Base-by-base conservation (phyloP, 1,140 invertebrate species). In the Aphelinus atriplicis region DNA sequence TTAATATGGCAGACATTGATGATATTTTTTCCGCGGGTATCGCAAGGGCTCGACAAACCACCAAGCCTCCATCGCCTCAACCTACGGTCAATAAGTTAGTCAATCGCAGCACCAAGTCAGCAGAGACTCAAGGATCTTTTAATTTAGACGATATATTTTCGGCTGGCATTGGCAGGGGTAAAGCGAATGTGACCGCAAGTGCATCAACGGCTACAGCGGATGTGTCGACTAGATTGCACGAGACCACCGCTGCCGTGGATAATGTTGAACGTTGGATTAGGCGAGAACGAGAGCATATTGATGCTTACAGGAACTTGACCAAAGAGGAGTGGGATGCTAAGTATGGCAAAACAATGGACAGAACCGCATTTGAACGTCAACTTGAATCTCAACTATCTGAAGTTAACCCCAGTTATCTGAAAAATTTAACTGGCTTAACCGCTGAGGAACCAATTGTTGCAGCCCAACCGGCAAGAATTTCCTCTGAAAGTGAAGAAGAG, bases 261-360 rank as follows among this genome's bases (percentile, higher is more conserved):
- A 61, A 69, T 5, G 75, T 77, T 2, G 78, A 77, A 55, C 50
- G 75, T 1, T 85, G 85, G 84, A 79, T 73, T 2, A 77, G 80
- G 4, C 85, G 84, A 58, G 79, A 81, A 50, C 77, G 75, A 0
- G 81, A 83, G 1, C 83, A 84, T 43, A 75, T 84, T 2, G 81
- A 86, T 10, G 77, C 80, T 0, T 88, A 82, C 48, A 77, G 86
- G 3, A 88, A 88, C 69, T 74, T 88, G 4, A 86, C 86, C 0
- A 88, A 86, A 68, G 86, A 88, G 63, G 87, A 88, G 71, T 88
- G 86, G 86, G 85, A 87, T 3, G 86, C 85, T 0, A 85, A 80
- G 45, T 82, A 86, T 46, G 81, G 81, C 2, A 77, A 79, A 1
- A 70, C 78, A 0, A 76, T 79, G 42, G 43, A 77, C 67, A 1